A percentile compares a stretch with the other conserved stretches of the same genome.
Evolutionary conservation across 2,113 vertebrate species (phyloP).

Genomic region (Artemisiospiza belli): DNA sequence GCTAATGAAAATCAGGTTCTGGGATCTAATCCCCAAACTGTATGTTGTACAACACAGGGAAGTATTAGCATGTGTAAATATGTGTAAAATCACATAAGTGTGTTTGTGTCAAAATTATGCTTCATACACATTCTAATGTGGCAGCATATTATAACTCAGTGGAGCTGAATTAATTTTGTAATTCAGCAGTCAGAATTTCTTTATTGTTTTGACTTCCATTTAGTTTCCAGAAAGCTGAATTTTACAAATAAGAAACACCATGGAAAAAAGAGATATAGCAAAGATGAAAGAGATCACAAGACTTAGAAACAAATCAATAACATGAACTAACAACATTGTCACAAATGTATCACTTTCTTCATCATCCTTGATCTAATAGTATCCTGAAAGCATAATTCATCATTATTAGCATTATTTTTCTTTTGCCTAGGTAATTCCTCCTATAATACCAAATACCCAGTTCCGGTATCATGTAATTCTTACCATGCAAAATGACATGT

Average conservation of each 20-base stretch:
- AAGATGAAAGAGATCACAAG: neutral
- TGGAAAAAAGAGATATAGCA: neutral
- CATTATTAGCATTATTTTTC: neutral
- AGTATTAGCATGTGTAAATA: neutral
- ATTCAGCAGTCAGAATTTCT: neutral
- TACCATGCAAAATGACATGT: neutral
- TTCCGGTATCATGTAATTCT: neutral
- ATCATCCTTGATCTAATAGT: neutral
- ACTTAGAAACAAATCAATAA: neutral
- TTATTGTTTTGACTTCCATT: neutral
- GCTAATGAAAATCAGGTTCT: neutral
- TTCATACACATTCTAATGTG: neutral
- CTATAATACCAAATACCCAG: neutral
- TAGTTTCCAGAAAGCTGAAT: neutral
- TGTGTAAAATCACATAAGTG: neutral
- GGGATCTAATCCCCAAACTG: neutral
- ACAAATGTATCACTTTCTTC: neutral
- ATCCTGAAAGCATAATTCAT: neutral
- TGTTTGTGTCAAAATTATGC: neutral
- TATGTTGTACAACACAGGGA: neutral
- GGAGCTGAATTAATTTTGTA: neutral
- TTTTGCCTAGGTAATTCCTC: neutral
- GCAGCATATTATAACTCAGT: neutral
- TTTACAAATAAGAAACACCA: neutral
- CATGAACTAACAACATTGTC: neutral